Percentiles rank a stretch among this genome's conserved stretches.
phyloP scores from a whole-genome alignment of 2,797 vertebrate genomes.

The Gambelia wislizenii region DNA sequence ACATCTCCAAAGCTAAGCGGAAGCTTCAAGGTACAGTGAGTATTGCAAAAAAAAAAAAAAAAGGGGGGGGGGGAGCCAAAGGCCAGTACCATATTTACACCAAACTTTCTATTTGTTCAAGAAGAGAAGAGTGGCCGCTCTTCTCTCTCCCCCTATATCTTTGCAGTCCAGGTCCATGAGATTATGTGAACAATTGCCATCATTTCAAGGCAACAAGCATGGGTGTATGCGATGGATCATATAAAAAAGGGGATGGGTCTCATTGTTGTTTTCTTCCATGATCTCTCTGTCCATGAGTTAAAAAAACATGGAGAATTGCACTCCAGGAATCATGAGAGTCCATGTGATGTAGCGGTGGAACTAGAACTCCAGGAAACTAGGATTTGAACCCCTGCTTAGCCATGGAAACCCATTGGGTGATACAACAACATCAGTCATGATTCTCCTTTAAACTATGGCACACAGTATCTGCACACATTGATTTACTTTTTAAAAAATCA shows the following conservation, averaged over 20 bases:
- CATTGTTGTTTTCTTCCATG: no score
- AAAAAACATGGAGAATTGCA: no score
- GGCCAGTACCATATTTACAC: no score
- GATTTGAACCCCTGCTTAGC: no score
- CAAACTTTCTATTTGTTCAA: not conserved
- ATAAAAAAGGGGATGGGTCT: not conserved
- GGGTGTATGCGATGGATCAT: not conserved
- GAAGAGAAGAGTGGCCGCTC: not conserved
- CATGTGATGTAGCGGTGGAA: no score
- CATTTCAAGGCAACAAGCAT: not conserved
- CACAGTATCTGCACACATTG: not conserved
- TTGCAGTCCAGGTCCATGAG: not conserved
- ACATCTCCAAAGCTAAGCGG: constrained; percentile 34
- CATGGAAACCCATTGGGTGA: no score
- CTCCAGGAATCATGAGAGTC: no score
- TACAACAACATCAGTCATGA: no score
- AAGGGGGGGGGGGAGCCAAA: not conserved
- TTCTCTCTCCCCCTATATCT: not conserved
- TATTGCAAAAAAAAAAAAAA: not conserved
- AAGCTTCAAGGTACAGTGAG: constrained; percentile 62
- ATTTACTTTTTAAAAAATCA: not conserved
- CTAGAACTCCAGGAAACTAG: no score
- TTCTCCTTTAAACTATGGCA: not conserved
- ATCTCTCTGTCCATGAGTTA: no score
- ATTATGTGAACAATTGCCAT: not conserved